These are phyloP conservation scores for Stichodactyla mertensii DNA, from an alignment of 64 coral and sea anemone species.

Conservation along the genomic window DNA sequence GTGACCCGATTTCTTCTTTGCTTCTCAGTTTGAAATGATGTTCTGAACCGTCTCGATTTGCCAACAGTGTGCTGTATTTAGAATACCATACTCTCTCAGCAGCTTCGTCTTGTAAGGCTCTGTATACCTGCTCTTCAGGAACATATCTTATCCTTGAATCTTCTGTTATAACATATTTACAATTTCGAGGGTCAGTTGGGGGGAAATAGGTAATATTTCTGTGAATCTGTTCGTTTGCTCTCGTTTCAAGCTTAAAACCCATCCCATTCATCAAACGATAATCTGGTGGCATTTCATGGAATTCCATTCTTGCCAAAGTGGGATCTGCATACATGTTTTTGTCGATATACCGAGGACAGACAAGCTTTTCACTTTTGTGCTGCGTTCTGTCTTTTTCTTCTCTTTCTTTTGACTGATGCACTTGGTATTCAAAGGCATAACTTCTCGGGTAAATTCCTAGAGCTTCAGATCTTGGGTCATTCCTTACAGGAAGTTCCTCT, in stretches of 20 bases:
- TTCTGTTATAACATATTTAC: neutral
- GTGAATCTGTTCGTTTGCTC: neutral
- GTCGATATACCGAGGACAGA: neutral
- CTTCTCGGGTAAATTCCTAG: neutral
- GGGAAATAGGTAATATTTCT: neutral
- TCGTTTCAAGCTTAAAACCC: neutral
- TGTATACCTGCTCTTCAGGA: neutral
- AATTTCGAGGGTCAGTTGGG: neutral
- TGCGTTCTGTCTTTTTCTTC: neutral
- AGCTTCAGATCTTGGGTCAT: neutral
- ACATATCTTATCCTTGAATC: neutral
- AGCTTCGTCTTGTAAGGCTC: neutral
- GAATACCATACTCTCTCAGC: neutral
- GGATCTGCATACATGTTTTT: neutral
- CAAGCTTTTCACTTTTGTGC: neutral
- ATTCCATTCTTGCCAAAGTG: neutral
- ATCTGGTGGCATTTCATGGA: neutral
- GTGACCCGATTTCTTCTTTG: neutral
- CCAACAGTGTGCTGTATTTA: neutral
- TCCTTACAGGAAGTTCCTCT: neutral
- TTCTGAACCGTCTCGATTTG: neutral
- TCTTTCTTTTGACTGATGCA: neutral
- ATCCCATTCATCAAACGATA: neutral
- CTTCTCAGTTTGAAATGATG: neutral
- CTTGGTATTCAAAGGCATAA: neutral